Percentiles rank a stretch among this genome's conserved stretches.
Evolutionary conservation across 2,797 vertebrate genomes (phyloP).

Genomic region (Dryobates pubescens): DNA sequence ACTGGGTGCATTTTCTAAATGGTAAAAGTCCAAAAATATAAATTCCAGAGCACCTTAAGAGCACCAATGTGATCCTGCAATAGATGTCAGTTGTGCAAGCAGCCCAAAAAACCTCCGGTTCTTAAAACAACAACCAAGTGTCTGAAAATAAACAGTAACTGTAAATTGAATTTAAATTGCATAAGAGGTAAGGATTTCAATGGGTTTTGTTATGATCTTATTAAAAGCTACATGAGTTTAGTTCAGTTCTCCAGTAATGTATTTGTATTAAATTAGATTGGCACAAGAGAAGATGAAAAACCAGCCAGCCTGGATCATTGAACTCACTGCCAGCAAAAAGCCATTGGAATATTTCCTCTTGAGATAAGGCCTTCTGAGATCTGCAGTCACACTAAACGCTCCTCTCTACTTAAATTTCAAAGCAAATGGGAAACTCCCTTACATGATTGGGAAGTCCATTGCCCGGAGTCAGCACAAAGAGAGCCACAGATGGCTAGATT

Average conservation of each 20-base stretch:
- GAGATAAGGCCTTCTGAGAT: conserved; percentile 19
- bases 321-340: conserved; percentile 31
- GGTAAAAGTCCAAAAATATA: background rate
- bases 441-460: background rate
- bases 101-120: background rate
- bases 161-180: conserved; percentile 73
- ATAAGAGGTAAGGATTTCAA: conserved; percentile 54
- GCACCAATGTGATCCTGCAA: conserved; percentile 36
- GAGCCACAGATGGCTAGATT: background rate
- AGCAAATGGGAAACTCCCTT: background rate
- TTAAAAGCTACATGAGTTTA: conserved; percentile 9
- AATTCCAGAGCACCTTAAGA: conserved; percentile 45
- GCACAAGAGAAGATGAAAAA: background rate
- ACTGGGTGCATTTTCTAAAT: background rate
- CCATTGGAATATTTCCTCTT: background rate
- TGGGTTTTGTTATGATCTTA: conserved; percentile 42
- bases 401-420: conserved; percentile 34
- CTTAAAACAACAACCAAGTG: conserved; percentile 63
- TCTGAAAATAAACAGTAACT: conserved; percentile 71
- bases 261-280: conserved; percentile 30
- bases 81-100: conserved; percentile 51
- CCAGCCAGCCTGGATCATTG: background rate
- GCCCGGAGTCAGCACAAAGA: background rate
- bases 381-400: background rate
- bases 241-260: conserved; percentile 20